Conservation (phyloP, 2,113 vertebrate species). For the Panthera leo region DNA sequence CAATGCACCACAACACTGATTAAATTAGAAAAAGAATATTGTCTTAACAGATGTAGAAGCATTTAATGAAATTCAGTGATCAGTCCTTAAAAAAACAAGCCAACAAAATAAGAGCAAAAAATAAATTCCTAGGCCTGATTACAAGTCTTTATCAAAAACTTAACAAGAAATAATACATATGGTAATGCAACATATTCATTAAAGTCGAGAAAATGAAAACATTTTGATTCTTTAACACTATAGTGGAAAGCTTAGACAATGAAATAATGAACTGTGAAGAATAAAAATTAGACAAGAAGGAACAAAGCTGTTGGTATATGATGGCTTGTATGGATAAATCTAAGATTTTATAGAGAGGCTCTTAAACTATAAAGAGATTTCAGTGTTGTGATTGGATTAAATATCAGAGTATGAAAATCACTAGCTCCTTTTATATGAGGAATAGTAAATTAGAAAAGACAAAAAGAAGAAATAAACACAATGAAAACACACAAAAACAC, state of each 20-base stretch:
- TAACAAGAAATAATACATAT: background rate
- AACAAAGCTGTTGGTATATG: background rate
- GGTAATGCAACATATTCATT: background rate
- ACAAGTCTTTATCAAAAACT: background rate
- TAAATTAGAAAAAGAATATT: background rate
- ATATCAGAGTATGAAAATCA: background rate
- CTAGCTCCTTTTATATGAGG: background rate
- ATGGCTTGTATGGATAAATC: background rate
- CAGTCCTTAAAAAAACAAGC: background rate
- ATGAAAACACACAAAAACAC: background rate
- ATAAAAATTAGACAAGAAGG: background rate
- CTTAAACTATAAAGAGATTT: background rate
- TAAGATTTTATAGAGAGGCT: background rate
- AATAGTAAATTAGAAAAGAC: background rate
- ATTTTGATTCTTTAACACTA: background rate
- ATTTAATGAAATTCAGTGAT: background rate
- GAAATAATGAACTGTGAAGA: background rate
- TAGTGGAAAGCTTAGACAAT: background rate
- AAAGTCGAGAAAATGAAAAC: background rate
- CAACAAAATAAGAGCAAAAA: background rate
- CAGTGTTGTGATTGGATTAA: background rate
- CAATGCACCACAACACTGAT: background rate
- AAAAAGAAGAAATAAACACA: background rate
- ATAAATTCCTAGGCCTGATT: background rate
- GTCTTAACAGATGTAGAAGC: background rate